These are phyloP conservation scores for Exephanes ischioxanthus DNA, from an alignment of 2,888 invertebrate species.

Conservation along the genomic window DNA sequence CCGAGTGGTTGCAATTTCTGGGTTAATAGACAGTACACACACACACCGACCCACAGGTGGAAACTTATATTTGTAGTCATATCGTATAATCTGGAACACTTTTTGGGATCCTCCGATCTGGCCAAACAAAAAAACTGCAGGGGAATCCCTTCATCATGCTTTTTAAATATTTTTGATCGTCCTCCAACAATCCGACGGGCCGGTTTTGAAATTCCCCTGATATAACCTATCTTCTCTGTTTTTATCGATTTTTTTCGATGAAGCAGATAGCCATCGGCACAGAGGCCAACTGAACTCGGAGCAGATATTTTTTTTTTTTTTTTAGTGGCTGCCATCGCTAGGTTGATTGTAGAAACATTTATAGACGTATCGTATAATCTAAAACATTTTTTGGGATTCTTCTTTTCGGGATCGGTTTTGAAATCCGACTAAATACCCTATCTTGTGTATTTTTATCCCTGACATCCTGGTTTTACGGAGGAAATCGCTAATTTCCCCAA, in stretches of 20 bases:
- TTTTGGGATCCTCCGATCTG: background rate
- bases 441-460: background rate
- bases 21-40: slow-evolving; percentile 1
- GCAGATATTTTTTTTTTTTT: slow-evolving; percentile 41
- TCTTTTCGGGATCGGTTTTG: too few relatives aligned
- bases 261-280: slow-evolving; percentile 46
- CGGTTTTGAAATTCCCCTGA: background rate
- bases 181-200: background rate
- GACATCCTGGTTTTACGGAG: background rate
- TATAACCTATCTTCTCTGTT: too few relatives aligned
- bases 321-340: slow-evolving; percentile 45
- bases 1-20: slow-evolving; percentile 48
- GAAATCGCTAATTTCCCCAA: background rate
- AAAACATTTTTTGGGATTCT: too few relatives aligned
- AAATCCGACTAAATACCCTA: background rate
- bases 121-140: too few relatives aligned
- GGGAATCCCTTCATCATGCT: background rate
- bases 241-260: slow-evolving; percentile 55
- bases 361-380: background rate
- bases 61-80: background rate
- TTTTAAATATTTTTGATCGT: background rate
- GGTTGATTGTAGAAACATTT: background rate
- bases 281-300: slow-evolving; percentile 31
- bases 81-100: background rate
- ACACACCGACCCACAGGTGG: background rate